Evolutionary conservation across 2,888 invertebrate species (phyloP).

Genomic region (Cataglyphis cursor): DNA sequence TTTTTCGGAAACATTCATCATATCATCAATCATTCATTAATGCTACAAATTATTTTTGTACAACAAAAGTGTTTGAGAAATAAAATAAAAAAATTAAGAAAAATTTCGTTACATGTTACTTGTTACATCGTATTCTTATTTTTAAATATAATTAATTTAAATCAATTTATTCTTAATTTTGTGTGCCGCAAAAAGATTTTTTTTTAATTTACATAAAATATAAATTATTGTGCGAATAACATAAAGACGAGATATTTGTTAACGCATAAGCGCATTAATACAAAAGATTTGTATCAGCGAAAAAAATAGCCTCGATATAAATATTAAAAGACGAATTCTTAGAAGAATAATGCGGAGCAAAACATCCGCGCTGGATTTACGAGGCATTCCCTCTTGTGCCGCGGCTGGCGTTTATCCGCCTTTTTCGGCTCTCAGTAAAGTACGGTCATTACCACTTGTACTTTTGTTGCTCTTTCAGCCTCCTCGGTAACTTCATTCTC

Average conservation of each 20-base stretch:
- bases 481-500: conserved; percentile 68
- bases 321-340: conserved; percentile 40
- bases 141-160: neutral
- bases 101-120: neutral
- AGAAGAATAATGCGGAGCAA: conserved; percentile 47
- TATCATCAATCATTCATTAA: neutral
- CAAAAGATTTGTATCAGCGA: neutral
- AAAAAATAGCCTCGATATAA: conserved; percentile 12
- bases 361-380: conserved; percentile 62
- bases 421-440: conserved; percentile 56
- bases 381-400: conserved; percentile 55
- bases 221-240: neutral
- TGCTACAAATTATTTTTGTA: neutral
- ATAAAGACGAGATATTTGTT: neutral
- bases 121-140: neutral
- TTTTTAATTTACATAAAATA: neutral
- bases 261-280: neutral
- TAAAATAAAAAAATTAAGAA: neutral
- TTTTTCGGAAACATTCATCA: conserved; percentile 23
- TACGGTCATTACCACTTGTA: conserved; percentile 66
- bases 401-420: conserved; percentile 35
- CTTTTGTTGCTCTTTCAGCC: conserved; percentile 62
- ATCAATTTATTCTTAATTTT: neutral
- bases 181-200: neutral
- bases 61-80: no score